Conservation (phyloP, 2,797 vertebrate genomes). For the Oreonectes daqikongensis region DNA sequence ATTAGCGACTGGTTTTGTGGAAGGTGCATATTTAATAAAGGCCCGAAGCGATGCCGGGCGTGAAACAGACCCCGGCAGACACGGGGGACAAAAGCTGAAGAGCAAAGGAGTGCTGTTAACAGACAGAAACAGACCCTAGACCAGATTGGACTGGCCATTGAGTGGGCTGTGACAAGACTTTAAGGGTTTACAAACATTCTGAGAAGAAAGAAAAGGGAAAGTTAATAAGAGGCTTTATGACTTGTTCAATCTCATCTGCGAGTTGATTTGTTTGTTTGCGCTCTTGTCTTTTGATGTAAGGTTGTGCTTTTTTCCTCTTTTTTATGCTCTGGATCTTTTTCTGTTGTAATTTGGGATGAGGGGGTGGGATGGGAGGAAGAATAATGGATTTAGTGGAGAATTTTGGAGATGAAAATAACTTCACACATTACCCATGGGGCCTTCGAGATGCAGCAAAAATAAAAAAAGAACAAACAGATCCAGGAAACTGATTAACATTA, state of each 20-base stretch:
- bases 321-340: constrained; percentile 23
- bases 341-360: constrained; percentile 28
- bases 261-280: constrained; percentile 70
- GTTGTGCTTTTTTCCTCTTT: constrained; percentile 34
- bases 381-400: constrained; percentile 28
- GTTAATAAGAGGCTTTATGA: constrained; percentile 81
- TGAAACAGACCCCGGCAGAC: constrained; percentile 85
- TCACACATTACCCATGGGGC: constrained; percentile 15
- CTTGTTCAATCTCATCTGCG: constrained; percentile 75
- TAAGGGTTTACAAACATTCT: constrained; percentile 77
- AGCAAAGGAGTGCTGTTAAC: constrained; percentile 84
- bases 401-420: constrained; percentile 44
- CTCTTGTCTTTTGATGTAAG: constrained; percentile 52
- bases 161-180: constrained; percentile 78
- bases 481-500: constrained; percentile 9
- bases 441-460: not conserved
- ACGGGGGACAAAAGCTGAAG: constrained; percentile 81
- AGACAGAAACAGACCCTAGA: constrained; percentile 38
- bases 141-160: constrained; percentile 77
- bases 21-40: constrained; percentile 99
- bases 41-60: constrained; percentile 88
- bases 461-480: not conserved
- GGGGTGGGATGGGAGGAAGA: constrained; percentile 14
- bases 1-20: constrained; percentile 83
- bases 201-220: constrained; percentile 61